phyloP scores from a whole-genome alignment of 2,797 vertebrate genomes.

The Sus cebifrons region DNA sequence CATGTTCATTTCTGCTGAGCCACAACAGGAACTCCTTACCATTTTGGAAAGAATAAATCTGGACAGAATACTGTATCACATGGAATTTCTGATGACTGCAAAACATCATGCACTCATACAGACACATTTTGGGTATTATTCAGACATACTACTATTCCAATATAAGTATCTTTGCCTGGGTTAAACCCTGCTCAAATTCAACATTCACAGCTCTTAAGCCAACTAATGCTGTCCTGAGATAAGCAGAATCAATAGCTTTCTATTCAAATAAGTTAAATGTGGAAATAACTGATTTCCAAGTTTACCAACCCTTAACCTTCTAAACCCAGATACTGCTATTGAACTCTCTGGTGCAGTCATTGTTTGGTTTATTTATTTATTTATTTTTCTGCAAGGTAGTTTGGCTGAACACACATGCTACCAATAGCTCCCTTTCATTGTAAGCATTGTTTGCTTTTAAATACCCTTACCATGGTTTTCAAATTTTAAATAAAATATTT shows the following conservation, averaged over 20 bases:
- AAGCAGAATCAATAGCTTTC: slow-evolving; percentile 1
- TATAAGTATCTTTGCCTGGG: background rate
- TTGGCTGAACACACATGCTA: background rate
- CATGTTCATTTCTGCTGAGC: too few relatives aligned
- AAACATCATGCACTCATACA: background rate
- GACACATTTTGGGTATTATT: background rate
- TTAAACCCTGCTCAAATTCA: background rate
- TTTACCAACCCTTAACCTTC: background rate
- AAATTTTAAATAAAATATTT: background rate
- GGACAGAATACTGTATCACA: background rate
- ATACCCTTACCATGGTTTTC: background rate
- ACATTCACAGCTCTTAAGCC: background rate
- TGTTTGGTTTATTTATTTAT: background rate
- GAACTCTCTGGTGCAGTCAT: background rate
- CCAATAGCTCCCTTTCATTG: background rate
- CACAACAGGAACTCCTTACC: too few relatives aligned
- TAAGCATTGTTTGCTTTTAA: background rate
- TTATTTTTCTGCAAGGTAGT: background rate
- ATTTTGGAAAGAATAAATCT: background rate
- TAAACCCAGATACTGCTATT: background rate
- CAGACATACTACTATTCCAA: background rate
- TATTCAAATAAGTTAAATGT: slow-evolving; percentile 32
- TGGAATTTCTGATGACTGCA: background rate
- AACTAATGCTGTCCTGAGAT: background rate
- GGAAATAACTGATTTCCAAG: slow-evolving; percentile 3